Evolutionary conservation across 2,113 vertebrate species (phyloP).

Genomic region (Mola mola): DNA sequence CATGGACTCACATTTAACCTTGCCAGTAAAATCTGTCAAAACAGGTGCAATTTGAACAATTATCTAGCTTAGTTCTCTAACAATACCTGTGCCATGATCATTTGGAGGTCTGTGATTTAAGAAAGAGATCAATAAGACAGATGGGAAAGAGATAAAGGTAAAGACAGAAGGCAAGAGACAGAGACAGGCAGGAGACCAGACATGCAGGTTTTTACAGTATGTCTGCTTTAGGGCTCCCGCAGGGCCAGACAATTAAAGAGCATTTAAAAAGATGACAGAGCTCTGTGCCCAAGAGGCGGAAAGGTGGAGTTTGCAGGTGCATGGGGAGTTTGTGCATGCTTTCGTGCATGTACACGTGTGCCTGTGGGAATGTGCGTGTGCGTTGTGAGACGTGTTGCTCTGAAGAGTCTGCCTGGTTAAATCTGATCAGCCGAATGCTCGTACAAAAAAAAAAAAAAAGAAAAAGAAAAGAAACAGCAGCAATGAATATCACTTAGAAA

Average conservation of each 20-base stretch:
- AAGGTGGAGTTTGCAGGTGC: conserved; percentile 64
- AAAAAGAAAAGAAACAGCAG: not conserved
- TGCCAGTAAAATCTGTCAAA: not conserved
- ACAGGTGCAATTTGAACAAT: not conserved
- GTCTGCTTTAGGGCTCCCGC: conserved; percentile 53
- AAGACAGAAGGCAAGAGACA: conserved; percentile 10
- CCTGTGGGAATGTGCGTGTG: conserved; percentile 2
- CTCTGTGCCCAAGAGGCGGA: conserved; percentile 24
- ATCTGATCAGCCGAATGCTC: not conserved
- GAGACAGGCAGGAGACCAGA: conserved; percentile 59
- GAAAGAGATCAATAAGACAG: not conserved
- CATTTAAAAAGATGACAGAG: conserved; percentile 75
- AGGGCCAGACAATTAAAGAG: conserved; percentile 71
- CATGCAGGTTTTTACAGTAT: conserved; percentile 54
- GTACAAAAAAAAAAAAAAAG: not conserved
- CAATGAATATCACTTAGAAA: conserved; percentile 20
- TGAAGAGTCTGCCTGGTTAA: conserved; percentile 13
- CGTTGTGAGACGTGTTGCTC: conserved; percentile 1
- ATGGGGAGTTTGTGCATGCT: conserved; percentile 33
- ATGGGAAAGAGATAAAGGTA: conserved; percentile 19
- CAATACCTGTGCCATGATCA: not conserved
- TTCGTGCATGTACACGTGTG: conserved; percentile 21
- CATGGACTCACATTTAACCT: not conserved
- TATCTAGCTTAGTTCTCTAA: no score
- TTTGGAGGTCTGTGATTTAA: conserved; percentile 15